Evolutionary conservation across 2,888 invertebrate genomes (phyloP).

Genomic region (Brachycybe producta): DNA sequence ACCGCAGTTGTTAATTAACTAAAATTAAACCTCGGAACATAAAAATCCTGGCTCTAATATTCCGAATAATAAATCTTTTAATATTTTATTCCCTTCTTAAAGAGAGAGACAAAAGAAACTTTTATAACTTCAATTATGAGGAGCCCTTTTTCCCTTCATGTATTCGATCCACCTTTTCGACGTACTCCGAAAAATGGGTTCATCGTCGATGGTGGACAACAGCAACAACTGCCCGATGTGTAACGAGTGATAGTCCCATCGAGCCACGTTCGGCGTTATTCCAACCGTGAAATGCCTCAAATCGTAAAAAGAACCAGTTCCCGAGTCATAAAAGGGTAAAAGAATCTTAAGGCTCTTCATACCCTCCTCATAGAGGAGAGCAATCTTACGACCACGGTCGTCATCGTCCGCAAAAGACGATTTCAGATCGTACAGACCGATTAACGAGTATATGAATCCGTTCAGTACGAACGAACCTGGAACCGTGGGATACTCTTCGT

Average conservation of each 20-base stretch:
- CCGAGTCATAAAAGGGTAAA: conserved; percentile 83
- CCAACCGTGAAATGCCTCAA: conserved; percentile 81
- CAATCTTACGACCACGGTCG: conserved; percentile 51
- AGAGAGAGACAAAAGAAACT: too few relatives aligned
- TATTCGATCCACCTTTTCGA: conserved; percentile 89
- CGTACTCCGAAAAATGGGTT: conserved; percentile 60
- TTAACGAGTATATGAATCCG: conserved; percentile 92
- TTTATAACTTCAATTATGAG: conserved; percentile 76
- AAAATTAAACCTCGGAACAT: too few relatives aligned
- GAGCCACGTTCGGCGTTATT: conserved; percentile 81
- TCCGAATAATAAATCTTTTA: too few relatives aligned
- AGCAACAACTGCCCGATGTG: conserved; percentile 81
- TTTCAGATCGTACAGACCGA: conserved; percentile 91
- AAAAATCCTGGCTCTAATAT: too few relatives aligned
- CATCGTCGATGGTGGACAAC: conserved; percentile 62
- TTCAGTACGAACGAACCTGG: conserved; percentile 92
- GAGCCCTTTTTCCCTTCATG: conserved; percentile 84
- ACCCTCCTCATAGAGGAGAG: conserved; percentile 65
- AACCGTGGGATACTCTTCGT: conserved; percentile 95
- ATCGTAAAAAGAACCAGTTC: conserved; percentile 91
- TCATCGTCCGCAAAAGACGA: conserved; percentile 38
- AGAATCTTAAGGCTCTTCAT: conserved; percentile 74
- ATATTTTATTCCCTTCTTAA: too few relatives aligned
- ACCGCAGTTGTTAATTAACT: too few relatives aligned
- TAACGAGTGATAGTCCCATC: conserved; percentile 98